These are phyloP conservation scores for Drosophila sordidapex DNA, from an alignment of 2,888 invertebrate genomes.

Conservation along the genomic window DNA sequence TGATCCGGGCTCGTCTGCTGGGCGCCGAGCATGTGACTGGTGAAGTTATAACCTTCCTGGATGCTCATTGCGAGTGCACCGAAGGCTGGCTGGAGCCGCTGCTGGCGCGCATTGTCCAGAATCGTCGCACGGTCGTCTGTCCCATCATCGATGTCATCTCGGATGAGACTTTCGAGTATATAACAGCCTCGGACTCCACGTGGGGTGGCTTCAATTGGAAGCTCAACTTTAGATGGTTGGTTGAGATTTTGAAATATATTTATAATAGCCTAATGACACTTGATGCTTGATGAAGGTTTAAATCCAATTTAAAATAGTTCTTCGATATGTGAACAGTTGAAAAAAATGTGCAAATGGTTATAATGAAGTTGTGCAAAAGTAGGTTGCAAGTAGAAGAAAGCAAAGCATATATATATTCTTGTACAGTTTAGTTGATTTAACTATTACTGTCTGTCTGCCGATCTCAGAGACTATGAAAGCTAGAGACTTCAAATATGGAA, in stretches of 20 bases:
- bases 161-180: conserved; percentile 99
- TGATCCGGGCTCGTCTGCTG: conserved; percentile 96
- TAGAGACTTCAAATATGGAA: neutral
- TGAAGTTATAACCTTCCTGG: conserved; percentile 85
- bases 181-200: conserved; percentile 99
- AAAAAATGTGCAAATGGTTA: neutral
- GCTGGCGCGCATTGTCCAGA: conserved; percentile 94
- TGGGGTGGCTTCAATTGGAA: conserved; percentile 99
- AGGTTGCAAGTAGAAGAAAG: neutral
- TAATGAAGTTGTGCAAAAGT: neutral
- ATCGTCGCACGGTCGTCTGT: conserved; percentile 97
- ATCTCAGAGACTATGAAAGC: neutral
- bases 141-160: conserved; percentile 99
- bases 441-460: neutral
- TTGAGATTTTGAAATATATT: neutral
- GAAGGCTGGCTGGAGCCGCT: conserved; percentile 99
- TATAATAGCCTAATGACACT: neutral
- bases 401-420: neutral
- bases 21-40: conserved; percentile 95
- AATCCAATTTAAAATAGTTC: neutral
- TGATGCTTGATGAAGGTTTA: no score
- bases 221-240: conserved; percentile 97
- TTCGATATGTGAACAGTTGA: neutral
- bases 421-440: neutral
- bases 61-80: conserved; percentile 87